Evolutionary conservation across 2,888 invertebrate species (phyloP).

Genomic region (Drosophila tanythrix): DNA sequence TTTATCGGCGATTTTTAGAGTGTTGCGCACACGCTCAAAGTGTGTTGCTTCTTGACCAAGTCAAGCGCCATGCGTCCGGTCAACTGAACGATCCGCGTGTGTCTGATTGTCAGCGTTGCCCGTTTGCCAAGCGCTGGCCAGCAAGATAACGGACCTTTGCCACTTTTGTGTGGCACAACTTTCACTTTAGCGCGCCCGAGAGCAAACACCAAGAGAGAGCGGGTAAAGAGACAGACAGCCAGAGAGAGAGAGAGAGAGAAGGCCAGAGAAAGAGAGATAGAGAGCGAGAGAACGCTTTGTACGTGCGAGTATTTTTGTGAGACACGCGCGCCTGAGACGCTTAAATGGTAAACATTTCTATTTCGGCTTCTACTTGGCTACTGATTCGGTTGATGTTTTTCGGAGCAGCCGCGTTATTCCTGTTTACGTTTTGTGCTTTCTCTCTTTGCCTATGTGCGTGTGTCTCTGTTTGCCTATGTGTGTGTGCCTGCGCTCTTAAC

Average conservation of each 20-base stretch:
- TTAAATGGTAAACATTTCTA: slow-evolving; percentile 80
- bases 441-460: slow-evolving; percentile 37
- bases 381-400: slow-evolving; percentile 39
- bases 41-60: slow-evolving; percentile 36
- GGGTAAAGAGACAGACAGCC: slow-evolving; percentile 15
- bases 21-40: slow-evolving; percentile 35
- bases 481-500: slow-evolving; percentile 35
- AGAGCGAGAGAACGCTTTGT: slow-evolving; percentile 10
- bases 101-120: slow-evolving; percentile 70
- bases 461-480: slow-evolving; percentile 9
- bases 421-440: slow-evolving; percentile 64
- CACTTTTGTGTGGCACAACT: slow-evolving; percentile 81
- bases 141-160: slow-evolving; percentile 83
- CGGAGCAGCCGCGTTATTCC: slow-evolving; percentile 46
- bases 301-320: slow-evolving; percentile 74
- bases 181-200: slow-evolving; percentile 81
- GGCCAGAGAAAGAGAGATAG: slow-evolving; percentile 15
- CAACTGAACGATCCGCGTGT: slow-evolving; percentile 82
- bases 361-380: slow-evolving; percentile 68
- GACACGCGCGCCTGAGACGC: slow-evolving; percentile 50
- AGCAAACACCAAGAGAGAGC: slow-evolving; percentile 8
- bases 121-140: slow-evolving; percentile 69
- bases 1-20: slow-evolving; percentile 50
- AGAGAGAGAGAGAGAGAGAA: slow-evolving; percentile 8
- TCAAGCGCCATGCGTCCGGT: slow-evolving; percentile 76